phyloP scores from a whole-genome alignment of 35 echinoderm and acorn worm genomes.

The Apostichopus japonicus region DNA sequence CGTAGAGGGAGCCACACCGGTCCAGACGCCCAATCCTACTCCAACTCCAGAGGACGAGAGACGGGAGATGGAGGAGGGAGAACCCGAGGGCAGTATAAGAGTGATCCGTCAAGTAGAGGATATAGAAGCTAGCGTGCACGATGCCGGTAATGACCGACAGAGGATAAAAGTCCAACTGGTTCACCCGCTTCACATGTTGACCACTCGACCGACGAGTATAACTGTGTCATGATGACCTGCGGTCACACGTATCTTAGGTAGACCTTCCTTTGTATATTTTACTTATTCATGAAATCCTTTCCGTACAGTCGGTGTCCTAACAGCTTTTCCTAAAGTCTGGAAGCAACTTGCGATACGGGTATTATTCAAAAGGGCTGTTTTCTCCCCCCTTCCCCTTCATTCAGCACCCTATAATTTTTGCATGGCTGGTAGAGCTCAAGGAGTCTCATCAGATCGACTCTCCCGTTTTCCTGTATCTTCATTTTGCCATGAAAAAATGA shows the following conservation, averaged over 20 bases:
- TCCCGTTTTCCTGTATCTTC: no score
- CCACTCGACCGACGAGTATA: conserved; percentile 77
- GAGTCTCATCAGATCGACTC: no score
- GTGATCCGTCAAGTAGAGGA: conserved; percentile 47
- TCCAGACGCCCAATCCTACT: conserved; percentile 88
- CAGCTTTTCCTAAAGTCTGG: background rate
- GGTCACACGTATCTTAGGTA: background rate
- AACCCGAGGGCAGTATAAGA: conserved; percentile 40
- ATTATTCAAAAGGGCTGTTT: background rate
- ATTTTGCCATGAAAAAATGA: no score
- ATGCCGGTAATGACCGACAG: conserved; percentile 47
- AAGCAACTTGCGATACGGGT: conserved; percentile 12
- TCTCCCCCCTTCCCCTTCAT: no score
- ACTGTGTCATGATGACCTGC: conserved; percentile 73
- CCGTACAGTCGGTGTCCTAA: background rate
- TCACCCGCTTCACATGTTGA: conserved; percentile 87
- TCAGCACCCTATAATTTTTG: no score
- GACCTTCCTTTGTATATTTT: background rate
- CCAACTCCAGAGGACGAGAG: conserved; percentile 89
- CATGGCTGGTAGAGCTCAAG: no score
- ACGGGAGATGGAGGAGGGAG: conserved; percentile 52
- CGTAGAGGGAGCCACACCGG: conserved; percentile 89
- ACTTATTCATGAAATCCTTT: background rate
- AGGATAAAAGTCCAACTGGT: conserved; percentile 89
- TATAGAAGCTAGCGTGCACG: conserved; percentile 36